These are phyloP conservation scores for Andricus quercusramuli DNA, from an alignment of 2,888 invertebrate species.

Conservation along the genomic window DNA sequence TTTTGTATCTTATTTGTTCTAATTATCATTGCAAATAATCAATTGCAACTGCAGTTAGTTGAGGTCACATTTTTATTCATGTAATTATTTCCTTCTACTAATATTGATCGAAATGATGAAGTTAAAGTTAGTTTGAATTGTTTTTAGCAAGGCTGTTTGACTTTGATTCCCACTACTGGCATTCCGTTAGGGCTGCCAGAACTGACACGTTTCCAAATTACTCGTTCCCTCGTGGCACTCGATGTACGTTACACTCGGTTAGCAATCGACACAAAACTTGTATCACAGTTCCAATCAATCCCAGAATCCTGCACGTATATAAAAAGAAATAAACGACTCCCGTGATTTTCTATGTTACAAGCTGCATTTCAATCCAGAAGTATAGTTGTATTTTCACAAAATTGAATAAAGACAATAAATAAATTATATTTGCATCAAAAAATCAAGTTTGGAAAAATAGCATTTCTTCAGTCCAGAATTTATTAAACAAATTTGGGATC, in stretches of 20 bases:
- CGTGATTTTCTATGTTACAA: background rate
- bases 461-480: too few species aligned
- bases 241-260: constrained; percentile 33
- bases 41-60: background rate
- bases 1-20: background rate
- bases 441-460: too few species aligned
- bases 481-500: too few species aligned
- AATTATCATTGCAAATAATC: background rate
- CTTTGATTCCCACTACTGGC: constrained; percentile 15
- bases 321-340: background rate
- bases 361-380: background rate
- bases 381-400: background rate
- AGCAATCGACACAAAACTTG: constrained; percentile 39
- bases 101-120: background rate
- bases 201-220: constrained; percentile 37
- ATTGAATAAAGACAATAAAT: background rate
- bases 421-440: too few species aligned
- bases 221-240: constrained; percentile 35
- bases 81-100: background rate
- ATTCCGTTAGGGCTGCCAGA: constrained; percentile 14
- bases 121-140: background rate
- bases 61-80: background rate
- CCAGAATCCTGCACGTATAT: background rate
- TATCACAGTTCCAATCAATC: constrained; percentile 30
- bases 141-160: background rate